Conservation (phyloP, 2,797 vertebrate genomes). For the Cirrhinus molitorella region DNA sequence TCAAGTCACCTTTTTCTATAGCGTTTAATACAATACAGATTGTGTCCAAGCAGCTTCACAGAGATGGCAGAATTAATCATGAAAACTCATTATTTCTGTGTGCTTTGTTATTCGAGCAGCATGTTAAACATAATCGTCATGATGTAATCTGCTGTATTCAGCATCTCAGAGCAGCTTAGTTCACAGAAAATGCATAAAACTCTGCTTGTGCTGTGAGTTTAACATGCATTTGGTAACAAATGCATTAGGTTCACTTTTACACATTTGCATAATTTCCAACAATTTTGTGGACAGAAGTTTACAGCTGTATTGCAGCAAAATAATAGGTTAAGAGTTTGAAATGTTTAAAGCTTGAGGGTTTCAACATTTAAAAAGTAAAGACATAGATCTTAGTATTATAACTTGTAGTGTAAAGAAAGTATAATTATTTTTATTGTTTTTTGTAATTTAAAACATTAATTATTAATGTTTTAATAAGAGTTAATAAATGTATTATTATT, state of each 20-base stretch:
- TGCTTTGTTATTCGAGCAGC: too few relatives aligned
- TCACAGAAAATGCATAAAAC: background rate
- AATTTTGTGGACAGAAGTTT: too few relatives aligned
- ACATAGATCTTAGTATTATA: background rate
- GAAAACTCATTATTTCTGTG: background rate
- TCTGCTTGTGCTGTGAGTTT: background rate
- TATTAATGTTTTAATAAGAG: too few relatives aligned
- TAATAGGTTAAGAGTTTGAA: too few relatives aligned
- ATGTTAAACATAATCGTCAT: background rate
- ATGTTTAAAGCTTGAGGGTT: too few relatives aligned
- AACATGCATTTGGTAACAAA: background rate
- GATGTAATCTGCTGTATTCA: background rate
- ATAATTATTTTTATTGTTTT: background rate
- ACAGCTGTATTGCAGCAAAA: too few relatives aligned
- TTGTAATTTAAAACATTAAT: background rate
- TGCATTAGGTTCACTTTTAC: background rate
- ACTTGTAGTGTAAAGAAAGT: background rate
- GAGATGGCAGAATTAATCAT: background rate
- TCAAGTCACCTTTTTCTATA: too few relatives aligned
- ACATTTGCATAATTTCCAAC: background rate
- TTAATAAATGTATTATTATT: too few relatives aligned
- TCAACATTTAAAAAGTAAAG: background rate
- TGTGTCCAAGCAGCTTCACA: background rate
- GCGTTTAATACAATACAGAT: background rate
- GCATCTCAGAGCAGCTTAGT: background rate